Percentiles rank a stretch among this genome's conserved stretches.
Conservation (phyloP, 2,888 invertebrate species). For the Dexiosoma caninum region DNA sequence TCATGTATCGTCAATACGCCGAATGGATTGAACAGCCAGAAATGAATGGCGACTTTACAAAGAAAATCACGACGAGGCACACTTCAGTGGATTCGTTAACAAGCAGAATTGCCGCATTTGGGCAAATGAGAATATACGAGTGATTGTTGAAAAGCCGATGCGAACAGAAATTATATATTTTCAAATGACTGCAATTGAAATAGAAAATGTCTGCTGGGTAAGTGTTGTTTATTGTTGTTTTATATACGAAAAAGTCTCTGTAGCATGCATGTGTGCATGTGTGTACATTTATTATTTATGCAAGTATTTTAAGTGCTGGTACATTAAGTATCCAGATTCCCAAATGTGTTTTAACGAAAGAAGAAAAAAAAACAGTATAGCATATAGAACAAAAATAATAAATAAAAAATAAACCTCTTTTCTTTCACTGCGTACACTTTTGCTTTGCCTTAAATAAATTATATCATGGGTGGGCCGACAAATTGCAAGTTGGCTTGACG, state of each 20-base stretch:
- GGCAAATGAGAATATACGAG: too few relatives aligned
- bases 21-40: too few relatives aligned
- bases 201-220: neutral
- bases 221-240: neutral
- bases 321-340: slow-evolving; percentile 60
- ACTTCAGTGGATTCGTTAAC: too few relatives aligned
- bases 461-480: neutral
- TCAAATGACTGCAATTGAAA: too few relatives aligned
- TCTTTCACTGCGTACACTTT: slow-evolving; percentile 10
- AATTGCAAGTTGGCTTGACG: too few relatives aligned
- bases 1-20: too few relatives aligned
- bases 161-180: too few relatives aligned
- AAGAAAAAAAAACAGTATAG: too few relatives aligned
- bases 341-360: slow-evolving; percentile 55
- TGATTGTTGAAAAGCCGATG: too few relatives aligned
- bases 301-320: slow-evolving; percentile 57
- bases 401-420: slow-evolving; percentile 28
- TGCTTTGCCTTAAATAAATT: neutral
- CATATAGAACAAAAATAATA: slow-evolving; percentile 3
- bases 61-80: too few relatives aligned
- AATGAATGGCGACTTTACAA: too few relatives aligned
- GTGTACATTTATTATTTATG: slow-evolving; percentile 41
- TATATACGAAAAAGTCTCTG: neutral
- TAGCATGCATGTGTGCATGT: neutral
- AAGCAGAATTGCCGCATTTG: too few relatives aligned